Base-by-base conservation (phyloP, 2,888 invertebrate genomes). In the Schizotus pectinicornis region DNA sequence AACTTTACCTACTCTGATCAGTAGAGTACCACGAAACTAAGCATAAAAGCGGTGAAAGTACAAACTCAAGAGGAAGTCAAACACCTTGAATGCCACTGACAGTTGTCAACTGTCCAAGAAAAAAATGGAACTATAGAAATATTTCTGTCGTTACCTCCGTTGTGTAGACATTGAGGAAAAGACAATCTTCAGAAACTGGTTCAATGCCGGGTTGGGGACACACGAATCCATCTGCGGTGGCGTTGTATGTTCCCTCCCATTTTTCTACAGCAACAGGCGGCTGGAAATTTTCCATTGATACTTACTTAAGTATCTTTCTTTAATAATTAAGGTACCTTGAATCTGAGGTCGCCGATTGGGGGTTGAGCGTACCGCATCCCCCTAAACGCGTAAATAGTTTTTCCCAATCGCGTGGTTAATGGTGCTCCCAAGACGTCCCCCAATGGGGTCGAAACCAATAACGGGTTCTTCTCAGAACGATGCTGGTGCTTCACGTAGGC, bases 81-180 rank as follows among this genome's bases (percentile, higher is more conserved):
- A n/a, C n/a, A n/a, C n/a, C n/a, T n/a, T n/a, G n/a, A n/a, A n/a
- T n/a, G n/a, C n/a, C n/a, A n/a, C n/a, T n/a, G n/a, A n/a, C n/a
- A n/a, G n/a, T n/a, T n/a, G n/a, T n/a, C n/a, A n/a, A n/a, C n/a
- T n/a, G n/a, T n/a, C n/a, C n/a, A n/a, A n/a, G n/a, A n/a, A n/a
- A n/a, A n/a, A n/a, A n/a, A n/a, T n/a, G n/a, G n/a, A n/a, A n/a
- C n/a, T n/a, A n/a, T n/a, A n/a, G n/a, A n/a, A n/a, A n/a, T n/a
- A 22, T 22, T 22, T 22, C 5, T 5, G 22, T 22, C 5, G 9
- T 53, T 49, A 81, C 81, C 67, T 79, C 78, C 63, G 62, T 80
- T 0, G 83, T 84, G 63, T 85, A 88, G 0, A 88, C 83, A 63
- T 88, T 88, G 55, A 88, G 70, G 14, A 82, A 79, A 1, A 88